Evolutionary conservation across 2,797 vertebrate genomes (phyloP).

Genomic region (Avahi laniger): DNA sequence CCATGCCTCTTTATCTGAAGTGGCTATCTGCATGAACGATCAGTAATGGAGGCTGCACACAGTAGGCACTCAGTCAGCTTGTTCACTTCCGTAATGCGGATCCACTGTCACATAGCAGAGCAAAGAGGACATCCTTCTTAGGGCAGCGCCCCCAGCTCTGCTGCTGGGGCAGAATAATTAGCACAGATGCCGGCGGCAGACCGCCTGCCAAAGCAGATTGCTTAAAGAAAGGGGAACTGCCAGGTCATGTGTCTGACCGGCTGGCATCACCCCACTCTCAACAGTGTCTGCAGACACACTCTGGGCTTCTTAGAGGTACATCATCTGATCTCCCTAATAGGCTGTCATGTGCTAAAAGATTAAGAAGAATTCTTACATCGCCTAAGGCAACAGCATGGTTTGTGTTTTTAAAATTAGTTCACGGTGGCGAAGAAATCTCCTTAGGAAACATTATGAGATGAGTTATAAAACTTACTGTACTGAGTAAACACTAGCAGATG

Average conservation of each 20-base stretch:
- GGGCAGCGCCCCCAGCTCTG: background rate
- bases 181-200: background rate
- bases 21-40: background rate
- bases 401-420: constrained; percentile 3
- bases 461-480: constrained; percentile 50
- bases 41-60: background rate
- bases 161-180: background rate
- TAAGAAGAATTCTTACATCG: constrained; percentile 38
- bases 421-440: background rate
- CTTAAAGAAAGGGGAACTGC: background rate
- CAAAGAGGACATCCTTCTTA: background rate
- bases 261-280: background rate
- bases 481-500: constrained; percentile 51
- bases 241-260: background rate
- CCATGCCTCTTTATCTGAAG: accelerated
- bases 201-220: background rate
- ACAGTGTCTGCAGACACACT: background rate
- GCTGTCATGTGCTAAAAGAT: constrained; percentile 22
- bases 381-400: background rate
- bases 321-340: constrained; percentile 9
- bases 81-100: background rate
- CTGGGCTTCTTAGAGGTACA: background rate
- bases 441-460: constrained; percentile 51
- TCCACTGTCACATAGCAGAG: background rate
- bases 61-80: background rate